Evolutionary conservation across 2,888 invertebrate genomes (phyloP).

Genomic region (Polymixis flavicincta): DNA sequence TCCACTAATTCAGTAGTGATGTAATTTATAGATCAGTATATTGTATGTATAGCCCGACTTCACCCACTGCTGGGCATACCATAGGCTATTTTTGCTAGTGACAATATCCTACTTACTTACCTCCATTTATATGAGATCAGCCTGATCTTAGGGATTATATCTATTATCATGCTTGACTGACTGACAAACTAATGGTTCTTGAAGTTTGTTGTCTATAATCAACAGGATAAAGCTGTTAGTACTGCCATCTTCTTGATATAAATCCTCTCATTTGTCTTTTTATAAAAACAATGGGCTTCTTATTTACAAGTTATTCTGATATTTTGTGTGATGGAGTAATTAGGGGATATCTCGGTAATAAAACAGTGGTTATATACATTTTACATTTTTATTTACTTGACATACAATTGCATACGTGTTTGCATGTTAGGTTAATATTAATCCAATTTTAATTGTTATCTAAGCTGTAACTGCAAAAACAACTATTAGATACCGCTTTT

Average conservation of each 20-base stretch:
- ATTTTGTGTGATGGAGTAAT: not conserved
- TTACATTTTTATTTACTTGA: conserved; percentile 80
- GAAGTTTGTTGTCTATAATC: not conserved
- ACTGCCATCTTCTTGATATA: not conserved
- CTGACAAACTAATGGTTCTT: not conserved
- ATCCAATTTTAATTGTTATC: conserved; percentile 59
- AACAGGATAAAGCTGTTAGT: not conserved
- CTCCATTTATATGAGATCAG: not conserved
- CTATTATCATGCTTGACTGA: not conserved
- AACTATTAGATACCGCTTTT: conserved; percentile 52
- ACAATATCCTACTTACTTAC: too few relatives aligned
- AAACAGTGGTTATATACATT: conserved; percentile 60
- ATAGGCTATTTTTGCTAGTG: not conserved
- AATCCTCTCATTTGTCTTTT: not conserved
- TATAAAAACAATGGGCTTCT: not conserved
- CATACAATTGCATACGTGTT: conserved; percentile 74
- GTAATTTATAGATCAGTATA: too few relatives aligned
- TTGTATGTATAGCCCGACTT: too few relatives aligned
- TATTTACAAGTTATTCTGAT: not conserved
- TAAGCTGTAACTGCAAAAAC: conserved; percentile 67
- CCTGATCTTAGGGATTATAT: not conserved
- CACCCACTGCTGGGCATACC: not conserved
- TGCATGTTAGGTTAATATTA: conserved; percentile 64
- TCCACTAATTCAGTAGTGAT: too few relatives aligned
- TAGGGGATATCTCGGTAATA: not conserved